Base-by-base conservation (phyloP, 2,113 vertebrate species). In the Dromiciops gliroides region DNA sequence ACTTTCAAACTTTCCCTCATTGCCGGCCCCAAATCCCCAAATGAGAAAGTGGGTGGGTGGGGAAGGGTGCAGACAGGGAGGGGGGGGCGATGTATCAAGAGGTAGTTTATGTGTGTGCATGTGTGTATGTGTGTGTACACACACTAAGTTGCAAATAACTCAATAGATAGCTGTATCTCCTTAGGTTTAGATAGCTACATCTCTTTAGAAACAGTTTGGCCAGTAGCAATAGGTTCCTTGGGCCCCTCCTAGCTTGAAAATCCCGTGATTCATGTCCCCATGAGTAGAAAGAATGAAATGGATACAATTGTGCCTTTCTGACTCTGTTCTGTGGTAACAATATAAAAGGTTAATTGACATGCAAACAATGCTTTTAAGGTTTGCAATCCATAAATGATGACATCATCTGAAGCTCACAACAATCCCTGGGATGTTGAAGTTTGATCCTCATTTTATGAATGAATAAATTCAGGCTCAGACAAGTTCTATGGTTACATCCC, bases 1-100 rank as follows among this genome's bases (percentile, higher is more conserved):
- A 97, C 97, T 98, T 98, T 98, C 98, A 96, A 97, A 97, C 50
- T 95, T 95, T 96, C 97, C 98, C 98, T 98, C 96, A 95, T 24
- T 0, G 51, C 67, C 16, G 37, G 97, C 92, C 96, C 97, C 95
- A 93, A 96, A 91, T 95, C 92, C 96, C 97, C 95, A 93, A 96
- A 91, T 95, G 92, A 96, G 44, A 67, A 96, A 93, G 92, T 90
- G 0, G 0, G 49, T 50, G 44, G 67, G 67, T 48, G 48, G 48
- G 48, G 48, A 31, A 50, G 89, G 48, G 89, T 49, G 24, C 19
- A 83, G 37, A 83, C 37, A 75, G 16, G 60, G 67, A 23, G 67
- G 67, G 1, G 37, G 16, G 22, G 1, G 37, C 5, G 22, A 83
- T 83, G n/a, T 83, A 83, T 83, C 67, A 19, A 83, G 67, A 83